These are phyloP conservation scores for roundworm (Caenorhabditis elegans) DNA, from an alignment of 1,140 invertebrate genomes.

Conservation along the genomic window DNA sequence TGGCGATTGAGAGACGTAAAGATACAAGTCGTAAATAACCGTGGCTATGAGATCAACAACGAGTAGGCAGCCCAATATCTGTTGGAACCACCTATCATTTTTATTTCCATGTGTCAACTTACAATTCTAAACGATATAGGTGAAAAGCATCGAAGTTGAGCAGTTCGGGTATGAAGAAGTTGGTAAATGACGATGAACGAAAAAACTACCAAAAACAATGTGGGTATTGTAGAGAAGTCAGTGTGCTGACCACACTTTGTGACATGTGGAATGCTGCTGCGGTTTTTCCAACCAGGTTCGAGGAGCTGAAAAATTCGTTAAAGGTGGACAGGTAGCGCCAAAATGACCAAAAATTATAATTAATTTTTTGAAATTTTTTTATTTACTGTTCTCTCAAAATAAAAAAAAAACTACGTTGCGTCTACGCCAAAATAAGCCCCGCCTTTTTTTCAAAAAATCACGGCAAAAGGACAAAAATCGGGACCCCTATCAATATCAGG, in stretches of 20 bases:
- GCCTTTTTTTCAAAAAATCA: no score
- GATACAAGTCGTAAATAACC: constrained; percentile 25
- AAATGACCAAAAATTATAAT: no score
- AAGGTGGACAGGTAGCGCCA: no score
- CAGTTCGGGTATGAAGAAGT: constrained; percentile 76
- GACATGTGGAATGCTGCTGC: constrained; percentile 74
- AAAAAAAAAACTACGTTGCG: no score
- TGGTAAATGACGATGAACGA: constrained; percentile 78
- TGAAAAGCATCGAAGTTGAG: constrained; percentile 79
- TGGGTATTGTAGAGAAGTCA: constrained; percentile 82
- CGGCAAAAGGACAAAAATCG: no score
- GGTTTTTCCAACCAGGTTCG: constrained; percentile 24
- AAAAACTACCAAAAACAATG: constrained; percentile 79
- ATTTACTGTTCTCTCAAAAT: no score
- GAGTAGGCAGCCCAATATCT: constrained; percentile 62
- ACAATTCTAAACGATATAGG: constrained; percentile 79
- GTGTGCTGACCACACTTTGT: constrained; percentile 86
- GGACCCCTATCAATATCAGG: no score
- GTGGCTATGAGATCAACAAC: constrained; percentile 9
- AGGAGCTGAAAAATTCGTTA: constrained; percentile 33
- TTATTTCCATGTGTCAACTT: constrained; percentile 63
- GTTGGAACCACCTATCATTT: constrained; percentile 44
- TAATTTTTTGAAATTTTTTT: no score
- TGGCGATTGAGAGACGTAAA: background rate
- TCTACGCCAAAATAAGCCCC: no score